phyloP scores from a whole-genome alignment of 2,888 invertebrate genomes.

The Graphium colonna region DNA sequence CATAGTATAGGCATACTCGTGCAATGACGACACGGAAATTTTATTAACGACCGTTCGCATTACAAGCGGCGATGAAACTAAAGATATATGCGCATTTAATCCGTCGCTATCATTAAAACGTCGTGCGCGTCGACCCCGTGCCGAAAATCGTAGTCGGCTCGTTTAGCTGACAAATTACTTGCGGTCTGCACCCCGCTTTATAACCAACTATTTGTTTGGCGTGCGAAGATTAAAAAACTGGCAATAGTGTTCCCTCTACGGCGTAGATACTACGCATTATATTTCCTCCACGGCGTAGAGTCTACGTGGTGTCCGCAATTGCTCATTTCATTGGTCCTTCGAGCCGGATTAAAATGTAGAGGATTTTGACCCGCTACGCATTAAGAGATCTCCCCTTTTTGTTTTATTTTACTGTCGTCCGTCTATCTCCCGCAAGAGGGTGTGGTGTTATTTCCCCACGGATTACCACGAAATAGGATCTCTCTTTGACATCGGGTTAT shows the following conservation, averaged over 20 bases:
- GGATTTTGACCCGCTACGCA: neutral
- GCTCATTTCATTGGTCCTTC: neutral
- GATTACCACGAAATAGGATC: too few species aligned
- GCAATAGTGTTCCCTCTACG: slow-evolving; percentile 28
- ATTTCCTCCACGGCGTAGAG: too few species aligned
- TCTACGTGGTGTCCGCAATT: slow-evolving; percentile 25
- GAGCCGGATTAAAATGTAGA: neutral
- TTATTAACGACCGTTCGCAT: slow-evolving; percentile 8
- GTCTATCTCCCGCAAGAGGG: neutral
- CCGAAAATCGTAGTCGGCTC: slow-evolving; percentile 28
- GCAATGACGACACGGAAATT: neutral
- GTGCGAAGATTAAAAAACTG: slow-evolving; percentile 29
- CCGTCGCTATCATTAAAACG: slow-evolving; percentile 17
- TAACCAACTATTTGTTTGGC: slow-evolving; percentile 26
- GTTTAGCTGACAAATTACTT: slow-evolving; percentile 33
- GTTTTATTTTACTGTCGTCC: neutral
- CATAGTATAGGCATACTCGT: neutral
- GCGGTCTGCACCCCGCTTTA: slow-evolving; percentile 28
- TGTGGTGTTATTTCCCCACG: too few species aligned
- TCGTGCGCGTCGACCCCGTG: slow-evolving; percentile 5
- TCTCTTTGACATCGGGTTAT: too few species aligned
- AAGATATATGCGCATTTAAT: slow-evolving; percentile 22
- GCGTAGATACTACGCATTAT: too few species aligned
- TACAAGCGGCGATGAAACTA: slow-evolving; percentile 7
- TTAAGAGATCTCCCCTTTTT: neutral